Percentiles rank a stretch among this genome's conserved stretches.
These are phyloP conservation scores for Scaptomyza parva DNA, from an alignment of 2,888 invertebrate genomes.

Conservation along the genomic window DNA sequence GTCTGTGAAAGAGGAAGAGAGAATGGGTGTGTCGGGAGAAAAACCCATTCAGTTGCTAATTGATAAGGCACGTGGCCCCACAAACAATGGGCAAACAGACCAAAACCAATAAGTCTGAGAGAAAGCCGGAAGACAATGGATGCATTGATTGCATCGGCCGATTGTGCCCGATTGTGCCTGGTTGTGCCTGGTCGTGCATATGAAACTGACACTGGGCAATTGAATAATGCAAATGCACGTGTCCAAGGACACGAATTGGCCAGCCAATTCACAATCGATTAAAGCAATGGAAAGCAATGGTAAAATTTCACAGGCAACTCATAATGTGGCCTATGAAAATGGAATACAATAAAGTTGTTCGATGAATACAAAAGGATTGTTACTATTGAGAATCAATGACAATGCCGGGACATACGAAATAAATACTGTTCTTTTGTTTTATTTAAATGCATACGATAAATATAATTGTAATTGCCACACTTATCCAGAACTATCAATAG, in stretches of 20 bases:
- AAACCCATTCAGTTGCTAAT: conserved; percentile 28
- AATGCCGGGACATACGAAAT: conserved; percentile 2
- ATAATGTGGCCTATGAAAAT: conserved; percentile 15
- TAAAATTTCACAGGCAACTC: conserved; percentile 26
- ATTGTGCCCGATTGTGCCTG: conserved; percentile 28
- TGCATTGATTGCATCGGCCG: conserved; percentile 31
- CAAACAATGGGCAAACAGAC: conserved; percentile 22
- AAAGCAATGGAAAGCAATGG: conserved; percentile 35
- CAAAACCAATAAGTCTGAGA: neutral
- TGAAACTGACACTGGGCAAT: conserved; percentile 42
- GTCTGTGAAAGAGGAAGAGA: neutral
- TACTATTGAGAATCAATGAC: conserved; percentile 47
- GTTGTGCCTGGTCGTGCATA: conserved; percentile 39
- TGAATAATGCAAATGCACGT: conserved; percentile 59
- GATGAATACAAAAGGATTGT: conserved; percentile 11
- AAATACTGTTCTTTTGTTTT: conserved; percentile 5
- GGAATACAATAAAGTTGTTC: conserved; percentile 17
- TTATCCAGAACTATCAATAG: conserved; percentile 1
- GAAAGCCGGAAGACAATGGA: conserved; percentile 25
- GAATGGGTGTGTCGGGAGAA: neutral
- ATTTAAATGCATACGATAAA: conserved; percentile 37
- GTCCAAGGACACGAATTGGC: conserved; percentile 1
- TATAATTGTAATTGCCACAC: conserved; percentile 61
- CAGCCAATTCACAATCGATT: conserved; percentile 68
- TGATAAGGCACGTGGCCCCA: conserved; percentile 32